Evolutionary conservation across 2,113 vertebrate species (phyloP), one percentile per base, ranked within the genome.

Genomic region (Sapayoa aenigma): DNA sequence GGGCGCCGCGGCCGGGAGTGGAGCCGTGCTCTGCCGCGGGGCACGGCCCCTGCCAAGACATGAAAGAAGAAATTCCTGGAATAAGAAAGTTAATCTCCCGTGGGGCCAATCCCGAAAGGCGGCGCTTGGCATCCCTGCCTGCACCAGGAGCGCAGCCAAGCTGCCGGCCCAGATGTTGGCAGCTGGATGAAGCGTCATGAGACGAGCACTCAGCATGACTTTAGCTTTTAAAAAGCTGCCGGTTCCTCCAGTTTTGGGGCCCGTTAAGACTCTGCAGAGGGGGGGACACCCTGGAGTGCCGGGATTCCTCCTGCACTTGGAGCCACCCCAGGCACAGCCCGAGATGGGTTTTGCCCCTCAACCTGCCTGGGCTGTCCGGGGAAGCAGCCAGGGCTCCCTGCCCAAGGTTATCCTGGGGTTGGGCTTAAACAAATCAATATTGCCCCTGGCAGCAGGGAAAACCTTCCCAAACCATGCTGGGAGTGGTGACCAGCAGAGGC

Each of bases 11-110:
- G 71, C 66, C 4, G 2, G 76, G 90, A 95, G 58, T 3, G 7
- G 66, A 91, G 81, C 91, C 7, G 5, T 1, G 59, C 63, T 95
- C 94, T 74, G 96, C 94, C 31, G 11, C 3, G 4, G 91, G 89
- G 77, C 78, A 39, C 90, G 33, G 96, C 96, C 90, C 87, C 87
- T 60, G 33, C 89, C 6, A 76, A 91, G 93, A 89, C 93, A 96
- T 94, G 84, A 95, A 96, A 96, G 93, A 66, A 95, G 78, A 67
- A 89, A 95, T 96, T 96, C 96, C 96, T 91, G 93, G 95, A 96
- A 96, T 91, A 94, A 72, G 96, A 93, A 96, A 93, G 92, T 84
- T 94, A 87, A 96, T 94, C 93, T 94, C 96, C 81, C 41, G 2
- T 0, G 37, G 92, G 95, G 66, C 92, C 62, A 8, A 74, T 84